Evolutionary conservation across 2,888 invertebrate species (phyloP).

Genomic region (Archips xylosteana): DNA sequence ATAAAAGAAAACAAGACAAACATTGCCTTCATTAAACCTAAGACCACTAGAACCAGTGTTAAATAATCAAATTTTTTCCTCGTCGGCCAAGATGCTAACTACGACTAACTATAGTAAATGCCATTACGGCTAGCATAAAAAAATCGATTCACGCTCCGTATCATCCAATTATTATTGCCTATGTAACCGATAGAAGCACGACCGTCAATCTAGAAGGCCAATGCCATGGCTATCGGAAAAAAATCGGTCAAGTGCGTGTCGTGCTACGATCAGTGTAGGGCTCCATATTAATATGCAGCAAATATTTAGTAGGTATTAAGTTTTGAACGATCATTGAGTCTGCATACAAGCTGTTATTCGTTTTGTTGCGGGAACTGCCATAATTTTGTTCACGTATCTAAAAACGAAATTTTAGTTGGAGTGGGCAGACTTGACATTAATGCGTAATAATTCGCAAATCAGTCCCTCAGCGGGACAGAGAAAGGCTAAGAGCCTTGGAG

Average conservation of each 20-base stretch:
- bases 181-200: conserved; percentile 22
- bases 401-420: too few relatives aligned
- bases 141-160: conserved; percentile 35
- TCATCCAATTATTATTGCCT: conserved; percentile 30
- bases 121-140: conserved; percentile 24
- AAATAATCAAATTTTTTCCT: conserved; percentile 10
- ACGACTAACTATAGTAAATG: background rate
- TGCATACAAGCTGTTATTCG: too few relatives aligned
- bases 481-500: too few relatives aligned
- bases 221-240: conserved; percentile 19
- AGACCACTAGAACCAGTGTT: background rate
- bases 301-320: too few relatives aligned
- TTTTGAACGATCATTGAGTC: too few relatives aligned
- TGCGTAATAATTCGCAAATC: too few relatives aligned
- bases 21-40: background rate
- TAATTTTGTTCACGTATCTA: too few relatives aligned
- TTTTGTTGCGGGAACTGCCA: too few relatives aligned
- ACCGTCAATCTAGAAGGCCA: conserved; percentile 28
- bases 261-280: background rate
- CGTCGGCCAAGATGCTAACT: conserved; percentile 15
- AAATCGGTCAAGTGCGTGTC: background rate
- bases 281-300: background rate
- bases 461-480: too few relatives aligned
- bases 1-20: background rate
- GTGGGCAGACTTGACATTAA: too few relatives aligned